These are phyloP conservation scores for Progne subis DNA, from an alignment of 2,113 vertebrate species.

Conservation along the genomic window DNA sequence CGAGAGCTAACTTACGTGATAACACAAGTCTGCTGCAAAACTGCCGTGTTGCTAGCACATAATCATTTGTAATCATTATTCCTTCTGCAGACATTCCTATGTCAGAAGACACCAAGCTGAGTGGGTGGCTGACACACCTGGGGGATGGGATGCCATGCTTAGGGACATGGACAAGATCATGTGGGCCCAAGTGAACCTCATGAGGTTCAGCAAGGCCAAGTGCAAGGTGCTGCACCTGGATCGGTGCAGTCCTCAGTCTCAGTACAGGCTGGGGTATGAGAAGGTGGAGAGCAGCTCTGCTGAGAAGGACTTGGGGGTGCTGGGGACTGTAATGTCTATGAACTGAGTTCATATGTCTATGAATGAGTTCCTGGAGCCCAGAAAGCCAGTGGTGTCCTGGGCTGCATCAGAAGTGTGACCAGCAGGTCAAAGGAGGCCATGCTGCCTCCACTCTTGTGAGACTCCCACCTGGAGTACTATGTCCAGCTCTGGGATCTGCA, in stretches of 20 bases:
- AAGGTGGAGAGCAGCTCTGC: background rate
- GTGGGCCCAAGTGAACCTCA: background rate
- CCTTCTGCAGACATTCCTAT: background rate
- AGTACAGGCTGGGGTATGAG: background rate
- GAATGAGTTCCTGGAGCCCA: background rate
- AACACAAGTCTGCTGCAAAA: background rate
- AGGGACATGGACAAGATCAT: background rate
- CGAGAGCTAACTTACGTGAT: rapidly evolving
- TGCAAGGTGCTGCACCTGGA: background rate
- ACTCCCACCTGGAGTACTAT: background rate
- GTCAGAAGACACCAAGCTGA: background rate
- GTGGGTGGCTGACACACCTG: background rate
- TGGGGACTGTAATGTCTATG: background rate
- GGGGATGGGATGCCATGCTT: background rate
- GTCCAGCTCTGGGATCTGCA: background rate
- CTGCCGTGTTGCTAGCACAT: background rate
- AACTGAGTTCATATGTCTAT: no score
- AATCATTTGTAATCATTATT: background rate
- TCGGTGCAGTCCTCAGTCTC: rapidly evolving
- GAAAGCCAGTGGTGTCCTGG: background rate
- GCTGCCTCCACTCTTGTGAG: background rate
- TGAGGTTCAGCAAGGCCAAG: background rate
- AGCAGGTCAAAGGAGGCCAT: background rate
- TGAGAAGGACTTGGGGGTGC: rapidly evolving
- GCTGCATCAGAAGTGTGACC: background rate